These are phyloP conservation scores for Chrysaora quinquecirrha DNA, from an alignment of 30 jellyfish, hydroid and myxozoan species.

Conservation along the genomic window DNA sequence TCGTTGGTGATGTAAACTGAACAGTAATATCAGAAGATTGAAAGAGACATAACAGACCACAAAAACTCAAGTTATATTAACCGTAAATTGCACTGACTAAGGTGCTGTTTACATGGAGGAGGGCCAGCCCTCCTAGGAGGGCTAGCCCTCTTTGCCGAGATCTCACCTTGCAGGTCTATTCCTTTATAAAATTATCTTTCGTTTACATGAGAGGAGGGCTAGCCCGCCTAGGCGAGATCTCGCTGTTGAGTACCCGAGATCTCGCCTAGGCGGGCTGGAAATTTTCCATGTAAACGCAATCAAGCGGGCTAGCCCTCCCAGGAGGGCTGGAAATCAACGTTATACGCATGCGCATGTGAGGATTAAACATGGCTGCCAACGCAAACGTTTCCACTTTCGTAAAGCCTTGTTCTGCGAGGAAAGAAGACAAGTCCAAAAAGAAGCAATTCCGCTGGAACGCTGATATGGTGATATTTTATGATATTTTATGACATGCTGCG, in stretches of 20 bases:
- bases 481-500: too few relatives aligned
- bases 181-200: conserved; percentile 1
- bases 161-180: conserved; percentile 4
- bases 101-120: conserved; percentile 19
- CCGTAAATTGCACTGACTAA: too few relatives aligned
- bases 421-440: conserved; percentile 35
- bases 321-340: conserved; percentile 23
- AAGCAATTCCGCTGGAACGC: conserved; percentile 57
- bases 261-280: conserved; percentile 19
- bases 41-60: too few relatives aligned
- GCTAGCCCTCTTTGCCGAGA: conserved; percentile 51
- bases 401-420: conserved; percentile 19
- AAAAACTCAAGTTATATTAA: too few relatives aligned
- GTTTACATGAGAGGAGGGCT: too few relatives aligned
- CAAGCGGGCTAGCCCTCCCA: conserved; percentile 34
- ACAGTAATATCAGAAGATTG: too few relatives aligned
- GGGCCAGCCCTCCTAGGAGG: too few relatives aligned
- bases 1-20: conserved; percentile 21
- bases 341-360: conserved; percentile 13
- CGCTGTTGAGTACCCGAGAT: not conserved
- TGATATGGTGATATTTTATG: too few relatives aligned
- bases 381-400: not conserved
- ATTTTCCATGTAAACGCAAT: conserved; percentile 31
- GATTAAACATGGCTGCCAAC: conserved; percentile 22
- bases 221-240: too few relatives aligned